Conservation (phyloP, 2,113 vertebrate species). For the Psilopogon haemacephalus region DNA sequence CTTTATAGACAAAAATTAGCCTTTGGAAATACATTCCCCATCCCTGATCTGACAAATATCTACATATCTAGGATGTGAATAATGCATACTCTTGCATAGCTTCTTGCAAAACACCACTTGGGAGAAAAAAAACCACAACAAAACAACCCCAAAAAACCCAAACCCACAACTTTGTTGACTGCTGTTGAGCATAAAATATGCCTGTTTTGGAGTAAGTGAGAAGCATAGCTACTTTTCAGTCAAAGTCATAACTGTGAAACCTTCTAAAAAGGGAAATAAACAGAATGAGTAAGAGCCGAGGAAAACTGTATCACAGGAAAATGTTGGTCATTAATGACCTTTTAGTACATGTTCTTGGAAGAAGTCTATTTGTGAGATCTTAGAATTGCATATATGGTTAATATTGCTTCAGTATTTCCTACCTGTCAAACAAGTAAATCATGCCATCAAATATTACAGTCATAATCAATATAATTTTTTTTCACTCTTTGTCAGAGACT, state of each 20-base stretch:
- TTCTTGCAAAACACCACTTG: neutral
- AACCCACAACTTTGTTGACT: neutral
- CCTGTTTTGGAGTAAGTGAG: neutral
- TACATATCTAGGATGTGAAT: constrained; percentile 32
- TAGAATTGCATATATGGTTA: neutral
- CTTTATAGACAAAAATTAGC: constrained; percentile 61
- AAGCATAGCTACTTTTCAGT: neutral
- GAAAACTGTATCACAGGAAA: neutral
- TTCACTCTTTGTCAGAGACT: neutral
- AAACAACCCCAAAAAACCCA: too few species aligned
- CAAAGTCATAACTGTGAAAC: neutral
- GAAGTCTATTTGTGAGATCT: neutral
- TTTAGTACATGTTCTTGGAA: neutral
- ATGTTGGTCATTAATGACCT: neutral
- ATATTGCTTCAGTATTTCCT: neutral
- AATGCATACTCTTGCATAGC: neutral
- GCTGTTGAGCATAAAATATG: neutral
- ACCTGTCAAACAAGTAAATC: neutral
- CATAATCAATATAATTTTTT: neutral
- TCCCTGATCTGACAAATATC: constrained; percentile 35
- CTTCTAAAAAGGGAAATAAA: neutral
- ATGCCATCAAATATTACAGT: neutral
- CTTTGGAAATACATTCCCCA: constrained; percentile 41
- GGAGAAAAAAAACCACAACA: neutral
- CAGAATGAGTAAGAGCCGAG: neutral